Conservation (phyloP, 2,888 invertebrate genomes). For the Papilio protenor region DNA sequence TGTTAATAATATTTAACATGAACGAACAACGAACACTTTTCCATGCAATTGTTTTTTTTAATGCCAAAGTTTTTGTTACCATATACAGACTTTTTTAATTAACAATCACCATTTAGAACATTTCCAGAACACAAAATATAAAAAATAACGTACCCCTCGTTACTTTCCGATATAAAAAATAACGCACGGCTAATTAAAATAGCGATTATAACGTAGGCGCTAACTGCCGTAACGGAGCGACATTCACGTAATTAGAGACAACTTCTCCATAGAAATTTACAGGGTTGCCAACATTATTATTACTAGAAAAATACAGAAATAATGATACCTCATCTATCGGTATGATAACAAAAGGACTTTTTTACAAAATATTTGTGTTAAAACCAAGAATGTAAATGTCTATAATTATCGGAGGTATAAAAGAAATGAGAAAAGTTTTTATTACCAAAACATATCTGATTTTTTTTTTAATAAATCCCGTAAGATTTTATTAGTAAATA, state of each 20-base stretch:
- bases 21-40: too few relatives aligned
- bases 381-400: neutral
- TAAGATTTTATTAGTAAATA: too few relatives aligned
- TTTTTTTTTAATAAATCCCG: too few relatives aligned
- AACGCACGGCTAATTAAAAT: conserved; percentile 3
- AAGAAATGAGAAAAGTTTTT: neutral
- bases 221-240: conserved; percentile 11
- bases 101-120: too few relatives aligned
- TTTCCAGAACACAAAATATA: neutral
- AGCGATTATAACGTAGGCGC: conserved; percentile 1
- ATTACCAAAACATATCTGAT: too few relatives aligned
- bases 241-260: conserved; percentile 21
- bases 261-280: neutral
- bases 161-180: neutral
- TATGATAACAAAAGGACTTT: neutral
- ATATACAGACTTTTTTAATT: too few relatives aligned
- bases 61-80: too few relatives aligned
- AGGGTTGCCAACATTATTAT: conserved; percentile 12
- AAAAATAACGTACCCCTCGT: neutral
- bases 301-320: neutral
- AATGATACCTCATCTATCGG: neutral
- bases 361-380: neutral
- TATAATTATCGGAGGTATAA: neutral
- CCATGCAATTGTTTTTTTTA: too few relatives aligned
- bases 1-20: too few relatives aligned